Evolutionary conservation across 2,797 vertebrate genomes (phyloP).

Genomic region (Margarornis squamiger): DNA sequence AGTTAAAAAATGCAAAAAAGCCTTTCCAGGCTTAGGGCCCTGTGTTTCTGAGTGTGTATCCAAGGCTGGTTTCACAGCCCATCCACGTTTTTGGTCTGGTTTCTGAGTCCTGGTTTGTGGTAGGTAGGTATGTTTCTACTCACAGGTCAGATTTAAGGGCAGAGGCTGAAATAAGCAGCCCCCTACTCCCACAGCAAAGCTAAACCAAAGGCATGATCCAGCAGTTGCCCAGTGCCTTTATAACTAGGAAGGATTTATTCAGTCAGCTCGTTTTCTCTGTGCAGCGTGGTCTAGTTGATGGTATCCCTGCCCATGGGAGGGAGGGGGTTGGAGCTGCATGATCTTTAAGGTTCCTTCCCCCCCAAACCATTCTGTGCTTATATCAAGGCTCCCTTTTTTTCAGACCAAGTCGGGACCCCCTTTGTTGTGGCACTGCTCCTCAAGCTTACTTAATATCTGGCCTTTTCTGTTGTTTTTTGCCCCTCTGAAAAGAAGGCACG

Average conservation of each 20-base stretch:
- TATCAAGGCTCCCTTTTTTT: accelerated
- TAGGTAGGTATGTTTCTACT: background rate
- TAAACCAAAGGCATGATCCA: accelerated
- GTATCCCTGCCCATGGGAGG: background rate
- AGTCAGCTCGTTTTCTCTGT: background rate
- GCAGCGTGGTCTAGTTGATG: background rate
- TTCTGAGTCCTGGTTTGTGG: background rate
- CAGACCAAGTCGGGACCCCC: too few relatives aligned
- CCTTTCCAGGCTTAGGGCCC: background rate
- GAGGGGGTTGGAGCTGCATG: background rate
- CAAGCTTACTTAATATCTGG: background rate
- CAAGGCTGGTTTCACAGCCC: background rate
- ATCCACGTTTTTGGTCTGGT: background rate
- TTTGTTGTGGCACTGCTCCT: background rate
- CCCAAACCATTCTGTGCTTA: background rate
- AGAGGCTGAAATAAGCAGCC: background rate
- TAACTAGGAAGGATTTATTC: background rate
- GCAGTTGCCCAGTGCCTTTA: accelerated
- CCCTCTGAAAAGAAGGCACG: background rate
- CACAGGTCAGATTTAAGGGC: background rate
- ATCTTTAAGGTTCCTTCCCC: background rate
- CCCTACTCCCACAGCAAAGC: accelerated
- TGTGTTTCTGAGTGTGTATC: background rate
- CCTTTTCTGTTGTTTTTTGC: background rate
- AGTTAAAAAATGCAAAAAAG: background rate